Conservation (phyloP, 2,113 vertebrate species). For the Mohoua ochrocephala region DNA sequence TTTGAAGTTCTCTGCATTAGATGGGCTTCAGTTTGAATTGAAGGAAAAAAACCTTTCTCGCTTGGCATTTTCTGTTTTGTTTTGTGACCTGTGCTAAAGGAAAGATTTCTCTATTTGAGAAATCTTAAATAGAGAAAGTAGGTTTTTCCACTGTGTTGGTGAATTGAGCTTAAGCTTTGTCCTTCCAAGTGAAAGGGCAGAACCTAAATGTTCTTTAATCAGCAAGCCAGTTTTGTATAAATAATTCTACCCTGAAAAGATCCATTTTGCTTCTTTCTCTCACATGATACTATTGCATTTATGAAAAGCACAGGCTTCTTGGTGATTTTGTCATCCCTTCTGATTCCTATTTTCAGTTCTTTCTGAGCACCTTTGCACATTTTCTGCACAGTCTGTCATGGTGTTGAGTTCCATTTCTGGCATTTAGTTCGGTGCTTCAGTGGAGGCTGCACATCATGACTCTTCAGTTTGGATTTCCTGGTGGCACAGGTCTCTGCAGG, state of each 20-base stretch:
- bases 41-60: not conserved
- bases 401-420: not conserved
- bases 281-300: not conserved
- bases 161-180: not conserved
- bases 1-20: not conserved
- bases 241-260: not conserved
- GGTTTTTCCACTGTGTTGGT: not conserved
- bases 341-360: not conserved
- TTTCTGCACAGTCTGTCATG: not conserved
- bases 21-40: not conserved
- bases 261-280: not conserved
- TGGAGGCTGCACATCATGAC: not conserved
- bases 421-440: not conserved
- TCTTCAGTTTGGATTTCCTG: not conserved
- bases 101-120: not conserved
- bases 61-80: not conserved
- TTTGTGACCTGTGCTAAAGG: not conserved
- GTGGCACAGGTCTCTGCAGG: not conserved
- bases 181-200: not conserved
- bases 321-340: not conserved
- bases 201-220: not conserved
- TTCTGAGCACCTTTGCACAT: not conserved
- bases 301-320: not conserved
- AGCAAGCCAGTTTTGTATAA: not conserved
- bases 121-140: not conserved